Percentiles rank a stretch among this genome's conserved stretches.
Evolutionary conservation across 2,888 invertebrate species (phyloP).

Genomic region (Anthophora plumipes): DNA sequence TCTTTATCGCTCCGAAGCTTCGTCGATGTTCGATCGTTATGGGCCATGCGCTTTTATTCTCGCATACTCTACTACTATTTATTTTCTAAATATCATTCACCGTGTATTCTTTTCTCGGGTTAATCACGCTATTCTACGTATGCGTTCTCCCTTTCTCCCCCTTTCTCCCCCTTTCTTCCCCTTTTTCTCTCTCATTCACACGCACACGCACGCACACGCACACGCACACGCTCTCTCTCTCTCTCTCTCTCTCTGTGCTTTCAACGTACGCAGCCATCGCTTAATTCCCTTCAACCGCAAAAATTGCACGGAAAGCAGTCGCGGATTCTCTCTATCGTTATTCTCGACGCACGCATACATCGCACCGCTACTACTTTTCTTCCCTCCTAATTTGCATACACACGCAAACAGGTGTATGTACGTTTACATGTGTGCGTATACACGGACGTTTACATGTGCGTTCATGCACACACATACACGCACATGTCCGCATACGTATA

Average conservation of each 20-base stretch:
- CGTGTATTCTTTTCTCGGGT: neutral
- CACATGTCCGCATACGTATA: conserved; percentile 17
- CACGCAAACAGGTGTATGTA: conserved; percentile 10
- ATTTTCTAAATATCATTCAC: neutral
- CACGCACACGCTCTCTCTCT: no score
- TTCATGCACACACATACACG: neutral
- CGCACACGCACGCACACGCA: no score
- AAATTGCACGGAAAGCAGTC: conserved; percentile 24
- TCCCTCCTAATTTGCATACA: conserved; percentile 26
- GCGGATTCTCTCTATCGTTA: conserved; percentile 2
- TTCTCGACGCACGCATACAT: neutral
- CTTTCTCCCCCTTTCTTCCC: neutral
- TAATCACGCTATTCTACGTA: neutral
- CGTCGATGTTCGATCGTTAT: conserved; percentile 16
- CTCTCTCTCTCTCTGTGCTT: neutral
- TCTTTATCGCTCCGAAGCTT: neutral
- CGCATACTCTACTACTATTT: no score
- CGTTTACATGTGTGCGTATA: neutral
- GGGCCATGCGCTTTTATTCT: neutral
- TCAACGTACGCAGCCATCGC: neutral
- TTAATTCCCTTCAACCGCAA: conserved; percentile 19
- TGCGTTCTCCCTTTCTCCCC: neutral
- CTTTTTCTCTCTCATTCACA: no score
- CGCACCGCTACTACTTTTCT: neutral
- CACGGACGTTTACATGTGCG: no score